phyloP scores from a whole-genome alignment of 1,140 invertebrate genomes.

The Drosophila dunni region DNA sequence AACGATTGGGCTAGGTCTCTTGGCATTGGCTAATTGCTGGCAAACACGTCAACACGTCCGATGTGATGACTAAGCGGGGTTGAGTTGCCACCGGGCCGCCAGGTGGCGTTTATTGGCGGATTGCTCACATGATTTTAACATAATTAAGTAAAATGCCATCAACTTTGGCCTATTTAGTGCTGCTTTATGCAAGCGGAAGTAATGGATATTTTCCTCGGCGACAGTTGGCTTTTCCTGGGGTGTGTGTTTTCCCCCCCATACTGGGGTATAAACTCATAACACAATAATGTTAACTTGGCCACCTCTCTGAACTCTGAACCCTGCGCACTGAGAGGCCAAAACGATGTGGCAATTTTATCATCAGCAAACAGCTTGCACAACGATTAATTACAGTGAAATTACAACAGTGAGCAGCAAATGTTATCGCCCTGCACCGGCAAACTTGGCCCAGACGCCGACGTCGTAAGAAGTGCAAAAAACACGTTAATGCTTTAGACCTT shows the following conservation, averaged over 20 bases:
- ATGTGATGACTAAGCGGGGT: conserved; percentile 39
- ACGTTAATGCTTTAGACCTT: conserved; percentile 1
- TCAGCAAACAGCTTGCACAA: conserved; percentile 46
- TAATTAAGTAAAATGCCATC: conserved; percentile 75
- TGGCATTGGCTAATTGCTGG: conserved; percentile 56
- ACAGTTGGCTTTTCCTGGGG: neutral
- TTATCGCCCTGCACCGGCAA: neutral
- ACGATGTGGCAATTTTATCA: conserved; percentile 64
- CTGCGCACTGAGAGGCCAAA: conserved; percentile 8
- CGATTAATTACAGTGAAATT: conserved; percentile 34
- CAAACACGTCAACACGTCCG: conserved; percentile 62
- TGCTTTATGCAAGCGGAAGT: conserved; percentile 64
- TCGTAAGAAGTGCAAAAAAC: neutral
- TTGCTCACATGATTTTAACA: conserved; percentile 49
- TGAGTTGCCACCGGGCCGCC: conserved; percentile 16
- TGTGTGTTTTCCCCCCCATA: neutral
- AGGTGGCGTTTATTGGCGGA: conserved; percentile 27
- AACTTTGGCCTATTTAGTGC: conserved; percentile 63
- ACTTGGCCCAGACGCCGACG: neutral
- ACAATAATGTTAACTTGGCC: conserved; percentile 41
- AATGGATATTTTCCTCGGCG: conserved; percentile 41
- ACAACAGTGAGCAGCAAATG: conserved; percentile 2
- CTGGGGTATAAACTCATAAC: conserved; percentile 28
- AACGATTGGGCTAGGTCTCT: conserved; percentile 39
- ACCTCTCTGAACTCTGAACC: conserved; percentile 27